Conservation (phyloP, 1,140 invertebrate species). For the Drosophila nikananu region DNA sequence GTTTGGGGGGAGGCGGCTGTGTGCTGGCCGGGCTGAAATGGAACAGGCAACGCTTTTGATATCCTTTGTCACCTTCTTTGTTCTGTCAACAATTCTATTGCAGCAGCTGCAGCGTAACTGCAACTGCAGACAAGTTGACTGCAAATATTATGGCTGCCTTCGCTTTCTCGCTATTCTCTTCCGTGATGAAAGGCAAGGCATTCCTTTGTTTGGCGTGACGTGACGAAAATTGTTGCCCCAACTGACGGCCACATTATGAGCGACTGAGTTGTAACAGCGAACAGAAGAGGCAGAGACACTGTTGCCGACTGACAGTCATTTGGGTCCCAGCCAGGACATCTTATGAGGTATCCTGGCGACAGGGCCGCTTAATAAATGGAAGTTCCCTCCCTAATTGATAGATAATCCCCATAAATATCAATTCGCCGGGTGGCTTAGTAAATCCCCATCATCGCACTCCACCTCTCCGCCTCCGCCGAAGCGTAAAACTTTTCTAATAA, state of each 20-base stretch:
- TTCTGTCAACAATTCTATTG: slow-evolving; percentile 53
- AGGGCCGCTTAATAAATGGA: slow-evolving; percentile 23
- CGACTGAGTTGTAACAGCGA: slow-evolving; percentile 3
- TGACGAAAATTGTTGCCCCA: slow-evolving; percentile 55
- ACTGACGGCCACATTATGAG: slow-evolving; percentile 38
- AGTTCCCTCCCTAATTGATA: slow-evolving; percentile 56
- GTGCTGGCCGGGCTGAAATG: not conserved
- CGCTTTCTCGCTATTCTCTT: slow-evolving; percentile 15
- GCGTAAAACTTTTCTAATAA: slow-evolving; percentile 67
- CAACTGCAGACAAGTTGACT: slow-evolving; percentile 55
- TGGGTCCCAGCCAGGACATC: slow-evolving; percentile 6
- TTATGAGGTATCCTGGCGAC: slow-evolving; percentile 19
- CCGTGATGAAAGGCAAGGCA: slow-evolving; percentile 38
- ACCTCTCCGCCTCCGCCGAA: slow-evolving; percentile 8
- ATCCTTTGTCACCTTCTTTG: slow-evolving; percentile 59
- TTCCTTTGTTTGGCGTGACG: slow-evolving; percentile 48
- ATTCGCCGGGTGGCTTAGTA: slow-evolving; percentile 11
- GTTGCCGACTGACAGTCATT: slow-evolving; percentile 24
- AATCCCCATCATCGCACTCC: slow-evolving; percentile 9
- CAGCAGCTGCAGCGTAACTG: slow-evolving; percentile 30
- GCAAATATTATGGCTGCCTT: slow-evolving; percentile 55
- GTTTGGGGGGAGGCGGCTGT: slow-evolving; percentile 7
- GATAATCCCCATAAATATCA: slow-evolving; percentile 59
- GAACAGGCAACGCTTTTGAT: slow-evolving; percentile 27
- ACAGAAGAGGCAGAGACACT: slow-evolving; percentile 1